Conservation (phyloP, 1,140 invertebrate genomes). For the Saccostrea cuccullata region DNA sequence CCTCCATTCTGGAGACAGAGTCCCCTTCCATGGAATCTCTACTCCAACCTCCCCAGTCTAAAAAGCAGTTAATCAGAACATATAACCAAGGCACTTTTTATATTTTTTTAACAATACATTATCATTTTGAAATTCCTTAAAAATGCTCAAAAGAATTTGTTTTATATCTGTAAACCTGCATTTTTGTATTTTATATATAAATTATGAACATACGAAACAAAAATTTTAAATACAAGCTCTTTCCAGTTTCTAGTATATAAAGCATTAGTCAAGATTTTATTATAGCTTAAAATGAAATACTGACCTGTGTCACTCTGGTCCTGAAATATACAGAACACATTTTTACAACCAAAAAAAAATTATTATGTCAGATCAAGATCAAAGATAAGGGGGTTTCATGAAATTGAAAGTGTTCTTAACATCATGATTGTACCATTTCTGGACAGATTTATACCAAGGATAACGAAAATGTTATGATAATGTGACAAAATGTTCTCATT, state of each 20-base stretch:
- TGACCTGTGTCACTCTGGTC: constrained; percentile 66
- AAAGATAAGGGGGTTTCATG: no score
- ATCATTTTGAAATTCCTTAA: neutral
- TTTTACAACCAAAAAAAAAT: constrained; percentile 34
- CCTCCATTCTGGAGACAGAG: constrained; percentile 60
- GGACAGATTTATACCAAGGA: no score
- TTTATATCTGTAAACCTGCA: no score
- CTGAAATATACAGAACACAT: constrained; percentile 46
- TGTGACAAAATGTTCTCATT: neutral
- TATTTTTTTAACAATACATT: neutral
- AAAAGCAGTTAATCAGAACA: neutral
- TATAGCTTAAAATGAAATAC: neutral
- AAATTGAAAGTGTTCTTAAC: no score
- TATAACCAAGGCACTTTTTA: neutral
- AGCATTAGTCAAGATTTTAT: no score
- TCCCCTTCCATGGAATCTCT: constrained; percentile 53
- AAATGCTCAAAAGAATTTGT: neutral
- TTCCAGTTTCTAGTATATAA: neutral
- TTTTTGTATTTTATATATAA: no score
- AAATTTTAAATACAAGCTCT: neutral
- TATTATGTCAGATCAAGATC: neutral
- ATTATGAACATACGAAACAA: neutral
- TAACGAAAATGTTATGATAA: neutral
- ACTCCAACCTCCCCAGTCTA: constrained; percentile 65
- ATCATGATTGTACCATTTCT: no score